Conservation (phyloP, 2,113 vertebrate species). For the Caranx melampygus region DNA sequence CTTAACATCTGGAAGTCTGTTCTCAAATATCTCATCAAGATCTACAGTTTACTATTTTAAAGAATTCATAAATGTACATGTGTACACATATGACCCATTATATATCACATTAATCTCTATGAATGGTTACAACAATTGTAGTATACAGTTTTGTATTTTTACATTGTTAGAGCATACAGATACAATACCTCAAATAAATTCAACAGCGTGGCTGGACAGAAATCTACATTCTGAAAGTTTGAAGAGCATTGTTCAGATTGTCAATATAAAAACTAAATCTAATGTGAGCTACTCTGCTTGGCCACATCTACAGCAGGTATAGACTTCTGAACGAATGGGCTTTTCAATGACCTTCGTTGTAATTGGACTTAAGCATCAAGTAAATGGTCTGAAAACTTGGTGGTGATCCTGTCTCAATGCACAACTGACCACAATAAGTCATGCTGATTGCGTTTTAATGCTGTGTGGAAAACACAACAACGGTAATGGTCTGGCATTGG, state of each 20-base stretch:
- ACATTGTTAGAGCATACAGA: too few species aligned
- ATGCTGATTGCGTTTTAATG: constrained; percentile 79
- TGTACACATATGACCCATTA: background rate
- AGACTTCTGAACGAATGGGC: constrained; percentile 37
- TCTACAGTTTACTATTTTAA: too few species aligned
- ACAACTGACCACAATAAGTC: constrained; percentile 74
- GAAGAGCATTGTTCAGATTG: background rate
- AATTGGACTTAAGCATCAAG: constrained; percentile 70
- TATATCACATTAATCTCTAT: background rate
- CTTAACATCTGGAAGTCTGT: too few species aligned
- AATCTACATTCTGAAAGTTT: background rate
- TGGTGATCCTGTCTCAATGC: constrained; percentile 66
- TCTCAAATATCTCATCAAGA: background rate
- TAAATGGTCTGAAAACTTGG: constrained; percentile 72
- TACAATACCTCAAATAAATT: background rate
- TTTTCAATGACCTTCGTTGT: constrained; percentile 59
- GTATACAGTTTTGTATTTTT: too few species aligned
- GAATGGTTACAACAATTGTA: background rate
- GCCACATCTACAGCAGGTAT: constrained; percentile 13
- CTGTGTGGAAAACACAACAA: constrained; percentile 62
- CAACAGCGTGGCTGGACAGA: background rate
- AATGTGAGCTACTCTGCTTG: background rate
- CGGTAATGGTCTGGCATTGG: constrained; percentile 69
- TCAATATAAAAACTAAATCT: background rate
- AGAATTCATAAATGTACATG: background rate